phyloP scores from a whole-genome alignment of 1,140 invertebrate species.

The Philotrypesis tridentata region DNA sequence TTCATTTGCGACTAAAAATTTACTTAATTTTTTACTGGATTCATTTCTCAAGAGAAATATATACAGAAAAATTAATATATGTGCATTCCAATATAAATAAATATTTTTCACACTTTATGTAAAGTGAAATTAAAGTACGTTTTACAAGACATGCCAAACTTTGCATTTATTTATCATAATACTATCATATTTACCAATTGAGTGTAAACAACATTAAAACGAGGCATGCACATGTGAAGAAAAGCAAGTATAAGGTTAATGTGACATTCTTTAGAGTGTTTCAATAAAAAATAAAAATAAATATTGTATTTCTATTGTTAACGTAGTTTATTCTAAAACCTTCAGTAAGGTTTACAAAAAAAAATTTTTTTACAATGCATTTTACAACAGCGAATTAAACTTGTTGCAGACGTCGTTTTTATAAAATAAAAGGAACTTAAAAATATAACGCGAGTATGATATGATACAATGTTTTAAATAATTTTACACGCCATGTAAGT shows the following conservation, averaged over 20 bases:
- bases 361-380: constrained; percentile 15
- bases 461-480: background rate
- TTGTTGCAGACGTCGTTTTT: background rate
- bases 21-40: background rate
- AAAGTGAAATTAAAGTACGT: background rate
- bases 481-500: background rate
- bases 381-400: background rate
- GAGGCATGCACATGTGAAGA: background rate
- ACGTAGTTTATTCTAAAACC: constrained; percentile 22
- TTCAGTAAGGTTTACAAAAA: constrained; percentile 5
- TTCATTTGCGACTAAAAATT: background rate
- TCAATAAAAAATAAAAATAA: constrained; percentile 24
- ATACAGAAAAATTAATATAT: background rate
- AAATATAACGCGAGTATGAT: background rate
- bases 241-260: background rate
- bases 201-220: background rate
- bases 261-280: background rate
- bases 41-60: background rate
- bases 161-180: background rate
- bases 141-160: background rate
- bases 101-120: background rate
- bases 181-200: background rate
- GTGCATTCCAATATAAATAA: background rate
- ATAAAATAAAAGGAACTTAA: constrained; percentile 16
- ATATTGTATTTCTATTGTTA: background rate